A percentile compares a stretch with the other conserved stretches of the same genome.
These are phyloP conservation scores for Xenotilapia caudafasciata DNA, from an alignment of 2,113 vertebrate genomes.

Conservation along the genomic window DNA sequence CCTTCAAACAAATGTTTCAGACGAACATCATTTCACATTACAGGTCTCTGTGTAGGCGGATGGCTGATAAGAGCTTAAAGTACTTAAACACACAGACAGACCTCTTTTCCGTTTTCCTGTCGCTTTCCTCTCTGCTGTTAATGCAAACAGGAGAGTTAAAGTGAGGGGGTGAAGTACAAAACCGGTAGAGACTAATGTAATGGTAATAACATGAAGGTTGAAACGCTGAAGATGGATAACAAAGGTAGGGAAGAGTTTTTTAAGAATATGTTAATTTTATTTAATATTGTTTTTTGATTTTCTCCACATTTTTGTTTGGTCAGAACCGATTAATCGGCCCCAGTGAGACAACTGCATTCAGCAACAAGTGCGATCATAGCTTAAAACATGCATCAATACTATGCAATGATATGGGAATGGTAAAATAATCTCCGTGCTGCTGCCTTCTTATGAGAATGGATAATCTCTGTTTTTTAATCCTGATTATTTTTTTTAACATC, in stretches of 20 bases:
- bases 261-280: neutral
- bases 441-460: neutral
- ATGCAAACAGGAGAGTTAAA: neutral
- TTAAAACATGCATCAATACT: neutral
- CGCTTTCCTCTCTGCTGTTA: neutral
- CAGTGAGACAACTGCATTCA: neutral
- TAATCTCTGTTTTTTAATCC: neutral
- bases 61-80: neutral
- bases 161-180: neutral
- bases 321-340: fast-evolving
- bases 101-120: neutral
- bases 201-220: neutral
- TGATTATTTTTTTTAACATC: neutral
- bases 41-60: neutral
- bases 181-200: neutral
- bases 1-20: neutral
- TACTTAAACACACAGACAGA: neutral
- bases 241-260: neutral
- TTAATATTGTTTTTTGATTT: neutral
- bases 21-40: constrained; percentile 12
- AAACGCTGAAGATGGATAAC: neutral
- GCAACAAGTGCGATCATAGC: fast-evolving
- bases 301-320: neutral
- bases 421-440: neutral
- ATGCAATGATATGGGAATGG: neutral